Base-by-base conservation (phyloP, 2,888 invertebrate genomes). In the Lepidocyrtoides sp. region DNA sequence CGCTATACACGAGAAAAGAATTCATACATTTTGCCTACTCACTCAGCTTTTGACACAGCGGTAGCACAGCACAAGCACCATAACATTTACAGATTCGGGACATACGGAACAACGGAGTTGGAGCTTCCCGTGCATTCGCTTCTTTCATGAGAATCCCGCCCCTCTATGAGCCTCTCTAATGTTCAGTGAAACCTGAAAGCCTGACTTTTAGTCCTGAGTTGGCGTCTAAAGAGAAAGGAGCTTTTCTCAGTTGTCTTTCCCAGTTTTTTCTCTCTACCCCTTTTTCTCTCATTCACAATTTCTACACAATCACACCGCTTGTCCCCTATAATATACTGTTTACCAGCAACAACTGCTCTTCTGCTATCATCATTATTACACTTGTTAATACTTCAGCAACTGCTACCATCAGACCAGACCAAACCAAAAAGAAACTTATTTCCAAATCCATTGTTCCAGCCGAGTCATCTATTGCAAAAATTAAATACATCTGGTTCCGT, bases 201-300 rank as follows among this genome's bases (percentile, higher is more conserved):
- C 86, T 91, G 84, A 81, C 69, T 85, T 85, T 92, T 92, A 93
- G 93, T 93, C 91, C 92, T 91, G 91, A 93, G 93, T 93, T 93
- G 92, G 93, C 92, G 92, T 93, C 91, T 92, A 91, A 89, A 92
- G 92, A 92, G 92, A 93, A 93, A 92, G 93, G 92, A 93, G 92
- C 93, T 93, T 93, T 93, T 92, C 93, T 93, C 91, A 92, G 92
- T 92, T 92, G 91, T 91, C 91, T 92, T 91, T 92, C 93, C 93
- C 92, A 92, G 91, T 93, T 93, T 93, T 93, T 93, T 93, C 92
- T 92, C 93, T 91, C 91, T 91, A 91, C 91, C 91, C 92, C 91
- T 89, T 92, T 92, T 93, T 92, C 93, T 92, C 91, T 86, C 90
- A 89, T 91, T 92, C 85, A 92, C 91, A 91, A 91, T 87, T 91